Evolutionary conservation across 2,888 invertebrate genomes (phyloP).

Genomic region (Toxonevra muliebris): DNA sequence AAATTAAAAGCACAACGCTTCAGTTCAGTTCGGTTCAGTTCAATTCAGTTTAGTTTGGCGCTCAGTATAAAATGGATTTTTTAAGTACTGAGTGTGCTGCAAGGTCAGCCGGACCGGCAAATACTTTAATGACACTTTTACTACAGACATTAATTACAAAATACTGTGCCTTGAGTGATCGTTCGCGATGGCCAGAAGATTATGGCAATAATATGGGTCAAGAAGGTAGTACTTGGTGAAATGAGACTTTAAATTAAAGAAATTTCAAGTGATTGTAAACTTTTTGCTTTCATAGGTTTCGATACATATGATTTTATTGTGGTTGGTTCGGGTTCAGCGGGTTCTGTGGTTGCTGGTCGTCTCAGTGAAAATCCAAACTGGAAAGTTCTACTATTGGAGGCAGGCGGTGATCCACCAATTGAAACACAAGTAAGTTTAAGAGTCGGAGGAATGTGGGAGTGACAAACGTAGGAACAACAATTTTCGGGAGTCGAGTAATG

Average conservation of each 20-base stretch:
- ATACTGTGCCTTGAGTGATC: conserved; percentile 70
- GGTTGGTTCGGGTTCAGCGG: conserved; percentile 72
- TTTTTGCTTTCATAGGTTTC: conserved; percentile 36
- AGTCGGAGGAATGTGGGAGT: no score
- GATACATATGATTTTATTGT: conserved; percentile 69
- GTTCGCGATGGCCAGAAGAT: conserved; percentile 70
- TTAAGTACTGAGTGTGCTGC: conserved; percentile 59
- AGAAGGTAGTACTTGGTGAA: conserved; percentile 21
- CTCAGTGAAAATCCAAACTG: conserved; percentile 79
- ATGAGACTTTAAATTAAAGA: neutral
- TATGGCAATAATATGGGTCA: conserved; percentile 52
- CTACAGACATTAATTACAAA: conserved; percentile 70
- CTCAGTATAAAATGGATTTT: conserved; percentile 54
- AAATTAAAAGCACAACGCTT: neutral
- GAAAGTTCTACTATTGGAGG: conserved; percentile 82
- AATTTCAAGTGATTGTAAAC: neutral
- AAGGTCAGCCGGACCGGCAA: conserved; percentile 61
- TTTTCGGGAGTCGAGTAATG: no score
- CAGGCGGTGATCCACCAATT: conserved; percentile 76
- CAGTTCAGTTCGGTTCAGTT: neutral
- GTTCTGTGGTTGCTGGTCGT: conserved; percentile 71
- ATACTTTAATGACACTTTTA: conserved; percentile 69
- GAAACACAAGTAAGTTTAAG: conserved; percentile 61
- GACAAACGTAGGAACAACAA: no score
- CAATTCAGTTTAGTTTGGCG: neutral